Evolutionary conservation across 2,113 vertebrate species (phyloP).

Genomic region (Halichoeres trimaculatus): DNA sequence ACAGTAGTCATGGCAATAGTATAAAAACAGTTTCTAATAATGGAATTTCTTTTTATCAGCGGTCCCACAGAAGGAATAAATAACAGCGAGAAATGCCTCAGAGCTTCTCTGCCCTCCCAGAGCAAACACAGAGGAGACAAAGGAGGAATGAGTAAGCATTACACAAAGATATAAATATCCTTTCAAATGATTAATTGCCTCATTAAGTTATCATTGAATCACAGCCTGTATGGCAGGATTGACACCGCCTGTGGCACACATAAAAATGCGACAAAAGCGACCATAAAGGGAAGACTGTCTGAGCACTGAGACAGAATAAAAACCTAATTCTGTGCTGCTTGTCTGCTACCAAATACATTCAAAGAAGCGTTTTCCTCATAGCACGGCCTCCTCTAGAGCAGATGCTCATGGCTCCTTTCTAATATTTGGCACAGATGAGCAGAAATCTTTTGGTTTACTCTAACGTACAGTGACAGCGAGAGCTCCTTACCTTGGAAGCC

Average conservation of each 20-base stretch:
- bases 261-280: background rate
- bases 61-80: slow-evolving; percentile 30
- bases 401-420: background rate
- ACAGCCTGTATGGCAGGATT: slow-evolving; percentile 13
- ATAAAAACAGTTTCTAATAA: slow-evolving; percentile 33
- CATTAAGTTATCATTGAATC: slow-evolving; percentile 37
- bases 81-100: slow-evolving; percentile 35
- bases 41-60: slow-evolving; percentile 27
- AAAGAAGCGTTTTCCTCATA: background rate
- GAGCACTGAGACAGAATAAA: slow-evolving; percentile 6
- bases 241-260: background rate
- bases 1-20: slow-evolving; percentile 46
- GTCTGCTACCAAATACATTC: background rate
- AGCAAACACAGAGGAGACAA: slow-evolving; percentile 32
- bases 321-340: background rate
- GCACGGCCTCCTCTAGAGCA: background rate
- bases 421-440: background rate
- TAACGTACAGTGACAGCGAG: background rate
- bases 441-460: background rate
- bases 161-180: slow-evolving; percentile 29
- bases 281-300: background rate
- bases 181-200: slow-evolving; percentile 52
- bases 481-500: slow-evolving; percentile 94
- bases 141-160: slow-evolving; percentile 14
- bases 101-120: slow-evolving; percentile 18